A percentile compares a stretch with the other conserved stretches of the same genome.
phyloP scores from a whole-genome alignment of 1,140 invertebrate species.

The Portunus trituberculatus region DNA sequence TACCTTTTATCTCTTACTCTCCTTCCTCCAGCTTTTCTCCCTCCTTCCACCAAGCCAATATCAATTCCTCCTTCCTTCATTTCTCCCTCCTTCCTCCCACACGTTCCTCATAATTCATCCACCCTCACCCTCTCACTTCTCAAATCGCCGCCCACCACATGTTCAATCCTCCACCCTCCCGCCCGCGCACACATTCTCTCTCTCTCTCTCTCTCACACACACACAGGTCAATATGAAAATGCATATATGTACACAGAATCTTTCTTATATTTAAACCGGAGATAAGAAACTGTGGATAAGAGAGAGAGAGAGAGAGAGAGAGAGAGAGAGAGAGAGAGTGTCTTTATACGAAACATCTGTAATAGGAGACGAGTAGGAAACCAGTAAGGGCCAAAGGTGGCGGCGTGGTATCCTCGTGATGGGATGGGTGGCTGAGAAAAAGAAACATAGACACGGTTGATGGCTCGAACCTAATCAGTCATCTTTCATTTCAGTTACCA shows the following conservation, averaged over 20 bases:
- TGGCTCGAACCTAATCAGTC: too few relatives aligned
- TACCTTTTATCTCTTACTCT: too few relatives aligned
- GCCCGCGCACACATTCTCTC: not conserved
- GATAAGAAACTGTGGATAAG: not conserved
- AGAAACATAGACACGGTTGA: too few relatives aligned
- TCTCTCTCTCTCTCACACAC: not conserved
- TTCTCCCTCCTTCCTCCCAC: not conserved
- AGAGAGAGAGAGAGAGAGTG: not conserved
- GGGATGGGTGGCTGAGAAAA: too few relatives aligned
- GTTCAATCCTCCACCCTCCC: too few relatives aligned
- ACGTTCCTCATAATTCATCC: not conserved
- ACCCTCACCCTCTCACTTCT: not conserved
- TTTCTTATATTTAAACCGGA: not conserved
- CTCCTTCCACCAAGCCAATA: not conserved
- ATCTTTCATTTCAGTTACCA: too few relatives aligned
- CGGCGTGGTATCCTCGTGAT: too few relatives aligned
- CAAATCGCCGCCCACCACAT: too few relatives aligned
- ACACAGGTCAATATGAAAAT: not conserved
- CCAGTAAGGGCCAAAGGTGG: too few relatives aligned
- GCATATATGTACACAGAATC: not conserved
- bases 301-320: slow-evolving; percentile 32
- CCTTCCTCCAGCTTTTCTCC: not conserved
- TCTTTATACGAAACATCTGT: not conserved
- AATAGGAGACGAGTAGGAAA: too few relatives aligned
- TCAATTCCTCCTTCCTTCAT: too few relatives aligned